These are phyloP conservation scores for Streblospio benedicti DNA, from an alignment of 1,140 invertebrate species.

Conservation along the genomic window DNA sequence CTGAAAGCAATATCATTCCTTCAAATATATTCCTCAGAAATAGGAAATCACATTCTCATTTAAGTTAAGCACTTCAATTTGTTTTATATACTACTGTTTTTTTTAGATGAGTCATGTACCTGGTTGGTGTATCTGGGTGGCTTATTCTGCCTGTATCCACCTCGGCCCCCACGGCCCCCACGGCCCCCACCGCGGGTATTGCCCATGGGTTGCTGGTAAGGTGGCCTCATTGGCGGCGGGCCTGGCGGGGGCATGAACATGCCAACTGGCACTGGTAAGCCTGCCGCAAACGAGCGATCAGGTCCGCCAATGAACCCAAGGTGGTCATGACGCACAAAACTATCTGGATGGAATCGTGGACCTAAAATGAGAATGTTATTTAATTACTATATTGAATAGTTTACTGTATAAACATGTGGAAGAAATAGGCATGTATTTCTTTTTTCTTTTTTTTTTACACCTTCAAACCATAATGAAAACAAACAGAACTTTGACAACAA, in stretches of 20 bases:
- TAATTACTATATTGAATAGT: neutral
- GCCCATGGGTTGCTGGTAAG: neutral
- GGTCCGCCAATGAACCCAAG: conserved; percentile 85
- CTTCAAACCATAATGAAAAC: no score
- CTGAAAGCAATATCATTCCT: no score
- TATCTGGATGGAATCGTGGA: conserved; percentile 26
- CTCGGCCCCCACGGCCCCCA: conserved; percentile 6
- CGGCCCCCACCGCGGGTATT: neutral
- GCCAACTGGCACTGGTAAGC: conserved; percentile 75
- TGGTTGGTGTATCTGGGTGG: conserved; percentile 39
- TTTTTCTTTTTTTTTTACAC: neutral
- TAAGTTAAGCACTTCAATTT: no score
- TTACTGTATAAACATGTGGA: neutral
- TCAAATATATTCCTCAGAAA: no score
- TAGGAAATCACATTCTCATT: no score
- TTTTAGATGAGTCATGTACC: no score
- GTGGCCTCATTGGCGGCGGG: neutral
- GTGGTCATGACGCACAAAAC: conserved; percentile 66
- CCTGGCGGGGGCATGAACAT: conserved; percentile 77
- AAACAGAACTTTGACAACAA: no score
- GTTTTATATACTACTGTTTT: no score
- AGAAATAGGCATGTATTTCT: neutral
- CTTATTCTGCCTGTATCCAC: conserved; percentile 27
- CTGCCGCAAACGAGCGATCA: conserved; percentile 61
- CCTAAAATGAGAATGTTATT: conserved; percentile 13